These are phyloP conservation scores for Drosophila oshimai DNA, from an alignment of 1,140 invertebrate species.

Conservation along the genomic window DNA sequence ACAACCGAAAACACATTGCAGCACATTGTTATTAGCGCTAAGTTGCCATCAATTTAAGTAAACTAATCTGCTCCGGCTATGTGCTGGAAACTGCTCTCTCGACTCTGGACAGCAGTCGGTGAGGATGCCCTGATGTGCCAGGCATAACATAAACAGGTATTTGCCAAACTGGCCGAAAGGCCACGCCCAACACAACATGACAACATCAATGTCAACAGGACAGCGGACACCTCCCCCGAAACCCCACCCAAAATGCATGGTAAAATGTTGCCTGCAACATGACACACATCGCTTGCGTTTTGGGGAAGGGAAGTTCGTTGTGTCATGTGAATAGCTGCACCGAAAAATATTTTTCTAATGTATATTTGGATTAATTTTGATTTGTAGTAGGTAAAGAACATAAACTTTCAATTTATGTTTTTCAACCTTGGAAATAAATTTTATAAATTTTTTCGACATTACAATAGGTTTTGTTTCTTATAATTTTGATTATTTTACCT, in stretches of 20 bases:
- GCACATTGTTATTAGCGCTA: slow-evolving; percentile 66
- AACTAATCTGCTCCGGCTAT: slow-evolving; percentile 67
- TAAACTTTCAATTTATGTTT: too few species aligned
- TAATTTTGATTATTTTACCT: too few species aligned
- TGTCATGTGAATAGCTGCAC: slow-evolving; percentile 46
- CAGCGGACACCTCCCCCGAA: slow-evolving; percentile 44
- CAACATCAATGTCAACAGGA: slow-evolving; percentile 70
- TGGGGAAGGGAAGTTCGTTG: slow-evolving; percentile 10
- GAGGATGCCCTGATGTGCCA: slow-evolving; percentile 26
- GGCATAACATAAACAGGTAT: slow-evolving; percentile 76
- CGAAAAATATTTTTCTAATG: background rate
- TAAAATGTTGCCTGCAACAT: slow-evolving; percentile 19
- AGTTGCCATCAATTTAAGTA: slow-evolving; percentile 79
- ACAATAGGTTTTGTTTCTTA: too few species aligned
- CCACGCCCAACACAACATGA: slow-evolving; percentile 47
- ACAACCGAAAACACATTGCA: slow-evolving; percentile 11
- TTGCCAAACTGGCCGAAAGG: slow-evolving; percentile 58
- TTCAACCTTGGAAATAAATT: too few species aligned
- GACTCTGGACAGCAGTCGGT: background rate
- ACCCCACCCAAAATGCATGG: slow-evolving; percentile 26
- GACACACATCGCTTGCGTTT: slow-evolving; percentile 25
- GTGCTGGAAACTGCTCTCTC: background rate
- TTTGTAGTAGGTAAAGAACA: too few species aligned
- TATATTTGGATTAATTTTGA: too few species aligned
- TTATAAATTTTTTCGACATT: too few species aligned